Conservation (phyloP, 2,113 vertebrate genomes). For the Amia ocellicauda region DNA sequence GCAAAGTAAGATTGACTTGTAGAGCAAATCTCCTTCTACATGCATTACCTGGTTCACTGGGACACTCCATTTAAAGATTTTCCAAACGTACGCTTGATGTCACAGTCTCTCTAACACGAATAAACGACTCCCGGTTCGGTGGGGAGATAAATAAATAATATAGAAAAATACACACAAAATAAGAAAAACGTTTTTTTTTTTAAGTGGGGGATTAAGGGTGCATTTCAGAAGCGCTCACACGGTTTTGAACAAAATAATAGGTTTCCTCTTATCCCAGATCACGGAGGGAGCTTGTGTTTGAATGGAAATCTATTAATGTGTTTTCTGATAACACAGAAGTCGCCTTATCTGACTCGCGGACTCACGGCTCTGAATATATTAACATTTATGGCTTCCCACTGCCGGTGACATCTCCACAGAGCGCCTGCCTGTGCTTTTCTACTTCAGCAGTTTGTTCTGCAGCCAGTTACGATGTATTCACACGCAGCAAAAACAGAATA, state of each 20-base stretch:
- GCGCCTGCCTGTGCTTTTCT: conserved; percentile 31
- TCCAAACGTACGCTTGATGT: conserved; percentile 5
- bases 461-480: conserved; percentile 37
- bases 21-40: neutral
- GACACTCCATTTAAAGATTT: conserved; percentile 38
- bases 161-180: neutral
- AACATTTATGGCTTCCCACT: conserved; percentile 49
- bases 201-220: conserved; percentile 13
- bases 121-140: neutral
- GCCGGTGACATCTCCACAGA: conserved; percentile 40
- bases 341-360: conserved; percentile 41
- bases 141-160: neutral
- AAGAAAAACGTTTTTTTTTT: neutral
- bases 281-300: conserved; percentile 34
- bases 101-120: neutral
- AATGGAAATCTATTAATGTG: conserved; percentile 47
- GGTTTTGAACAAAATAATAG: conserved; percentile 38
- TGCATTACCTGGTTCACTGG: conserved; percentile 28
- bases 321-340: conserved; percentile 42
- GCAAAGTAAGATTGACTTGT: neutral
- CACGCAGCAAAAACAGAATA: conserved; percentile 42
- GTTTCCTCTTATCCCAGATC: conserved; percentile 42
- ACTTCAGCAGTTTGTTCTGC: conserved; percentile 43
- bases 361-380: conserved; percentile 56
- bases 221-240: conserved; percentile 28